Evolutionary conservation across 2,113 vertebrate genomes (phyloP).

Genomic region (Plecturocebus donacophilus): DNA sequence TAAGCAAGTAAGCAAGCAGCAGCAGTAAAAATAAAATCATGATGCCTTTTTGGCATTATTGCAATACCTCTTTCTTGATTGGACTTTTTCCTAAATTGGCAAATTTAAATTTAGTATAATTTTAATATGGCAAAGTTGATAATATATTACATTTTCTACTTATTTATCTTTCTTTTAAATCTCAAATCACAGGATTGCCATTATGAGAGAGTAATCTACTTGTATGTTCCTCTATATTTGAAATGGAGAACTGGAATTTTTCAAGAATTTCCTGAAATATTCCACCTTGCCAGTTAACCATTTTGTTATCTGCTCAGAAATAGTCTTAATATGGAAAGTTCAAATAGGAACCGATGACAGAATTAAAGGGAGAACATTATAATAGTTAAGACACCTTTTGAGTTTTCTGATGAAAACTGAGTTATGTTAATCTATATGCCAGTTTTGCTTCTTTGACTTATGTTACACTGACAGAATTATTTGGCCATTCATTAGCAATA

Average conservation of each 20-base stretch:
- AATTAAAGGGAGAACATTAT: background rate
- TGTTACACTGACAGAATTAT: background rate
- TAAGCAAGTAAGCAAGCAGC: background rate
- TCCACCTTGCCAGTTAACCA: background rate
- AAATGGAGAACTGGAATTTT: background rate
- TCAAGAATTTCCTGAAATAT: background rate
- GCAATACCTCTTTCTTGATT: background rate
- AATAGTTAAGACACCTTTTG: background rate
- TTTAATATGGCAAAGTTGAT: background rate
- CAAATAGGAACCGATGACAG: background rate
- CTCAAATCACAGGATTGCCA: background rate
- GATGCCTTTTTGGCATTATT: background rate
- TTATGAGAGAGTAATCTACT: background rate
- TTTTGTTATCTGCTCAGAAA: background rate
- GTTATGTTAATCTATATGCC: background rate
- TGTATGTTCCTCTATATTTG: background rate
- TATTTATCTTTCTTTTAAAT: conserved; percentile 24
- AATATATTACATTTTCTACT: background rate
- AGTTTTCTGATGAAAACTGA: background rate
- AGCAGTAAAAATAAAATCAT: background rate
- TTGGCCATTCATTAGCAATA: background rate
- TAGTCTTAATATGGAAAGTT: background rate
- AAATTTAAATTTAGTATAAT: background rate
- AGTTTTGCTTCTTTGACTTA: background rate
- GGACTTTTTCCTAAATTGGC: background rate